Conservation (phyloP, 2,888 invertebrate genomes). For the Lymantria dispar region DNA sequence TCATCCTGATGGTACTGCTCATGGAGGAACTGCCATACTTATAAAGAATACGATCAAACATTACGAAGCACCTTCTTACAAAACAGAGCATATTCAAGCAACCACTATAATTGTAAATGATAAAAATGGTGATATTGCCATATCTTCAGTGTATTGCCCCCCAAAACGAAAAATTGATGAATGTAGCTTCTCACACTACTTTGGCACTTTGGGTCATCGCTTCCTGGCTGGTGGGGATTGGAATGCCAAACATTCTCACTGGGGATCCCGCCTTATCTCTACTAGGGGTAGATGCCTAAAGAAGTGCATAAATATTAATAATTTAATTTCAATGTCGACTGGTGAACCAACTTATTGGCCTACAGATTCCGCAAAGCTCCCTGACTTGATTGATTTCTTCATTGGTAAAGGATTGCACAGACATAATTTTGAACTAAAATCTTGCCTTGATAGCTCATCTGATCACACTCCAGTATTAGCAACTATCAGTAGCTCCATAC, state of each 20-base stretch:
- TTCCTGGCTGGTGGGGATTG: neutral
- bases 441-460: too few species aligned
- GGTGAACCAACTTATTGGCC: neutral
- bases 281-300: neutral
- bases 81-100: neutral
- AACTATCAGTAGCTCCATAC: too few species aligned
- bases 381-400: too few species aligned
- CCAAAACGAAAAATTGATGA: neutral
- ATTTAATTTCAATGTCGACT: neutral
- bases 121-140: neutral
- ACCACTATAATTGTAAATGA: neutral
- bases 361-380: neutral
- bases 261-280: neutral
- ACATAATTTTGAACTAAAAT: too few species aligned
- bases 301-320: neutral
- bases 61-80: neutral
- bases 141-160: neutral
- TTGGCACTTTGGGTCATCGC: neutral
- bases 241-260: neutral
- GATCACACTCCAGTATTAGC: too few species aligned
- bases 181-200: neutral
- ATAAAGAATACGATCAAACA: neutral
- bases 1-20: neutral
- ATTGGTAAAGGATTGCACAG: too few species aligned
- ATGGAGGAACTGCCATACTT: neutral